Evolutionary conservation across 2,113 vertebrate genomes (phyloP).

Genomic region (Chaenocephalus aceratus): DNA sequence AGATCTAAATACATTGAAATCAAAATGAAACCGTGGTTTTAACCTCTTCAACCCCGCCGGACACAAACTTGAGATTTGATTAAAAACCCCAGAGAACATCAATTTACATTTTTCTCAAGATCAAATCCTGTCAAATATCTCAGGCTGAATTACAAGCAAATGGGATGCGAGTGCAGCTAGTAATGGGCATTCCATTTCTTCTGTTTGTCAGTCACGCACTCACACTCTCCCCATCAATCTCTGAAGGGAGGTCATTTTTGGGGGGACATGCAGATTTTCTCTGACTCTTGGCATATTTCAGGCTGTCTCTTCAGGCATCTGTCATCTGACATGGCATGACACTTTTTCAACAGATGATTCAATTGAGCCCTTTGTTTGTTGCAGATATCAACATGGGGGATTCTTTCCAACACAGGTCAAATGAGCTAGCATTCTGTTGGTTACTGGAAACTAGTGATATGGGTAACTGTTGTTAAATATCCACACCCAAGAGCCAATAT

Average conservation of each 20-base stretch:
- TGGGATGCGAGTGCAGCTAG: constrained; percentile 36
- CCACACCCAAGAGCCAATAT: too few relatives aligned
- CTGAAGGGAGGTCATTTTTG: constrained; percentile 30
- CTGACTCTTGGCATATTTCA: constrained; percentile 23
- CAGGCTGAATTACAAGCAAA: constrained; percentile 59
- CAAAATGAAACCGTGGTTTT: constrained; percentile 1
- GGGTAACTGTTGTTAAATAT: too few relatives aligned
- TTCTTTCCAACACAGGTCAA: not conserved
- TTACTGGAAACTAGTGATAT: not conserved
- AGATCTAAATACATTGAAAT: constrained; percentile 18
- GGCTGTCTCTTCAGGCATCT: constrained; percentile 5
- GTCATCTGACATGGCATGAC: constrained; percentile 8
- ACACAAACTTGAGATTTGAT: constrained; percentile 27
- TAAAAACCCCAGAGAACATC: constrained; percentile 25
- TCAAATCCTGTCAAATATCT: constrained; percentile 66
- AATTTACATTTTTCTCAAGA: constrained; percentile 40
- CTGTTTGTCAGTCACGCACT: constrained; percentile 32
- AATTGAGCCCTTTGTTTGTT: constrained; percentile 2
- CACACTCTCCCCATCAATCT: constrained; percentile 23
- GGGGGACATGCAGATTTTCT: constrained; percentile 18
- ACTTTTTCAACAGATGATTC: not conserved
- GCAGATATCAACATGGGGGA: not conserved
- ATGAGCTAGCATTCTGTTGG: not conserved
- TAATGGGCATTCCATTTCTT: constrained; percentile 51
- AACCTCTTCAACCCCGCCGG: constrained; percentile 10